Evolutionary conservation across 2,888 invertebrate species (phyloP).

Genomic region (Aelia acuminata): DNA sequence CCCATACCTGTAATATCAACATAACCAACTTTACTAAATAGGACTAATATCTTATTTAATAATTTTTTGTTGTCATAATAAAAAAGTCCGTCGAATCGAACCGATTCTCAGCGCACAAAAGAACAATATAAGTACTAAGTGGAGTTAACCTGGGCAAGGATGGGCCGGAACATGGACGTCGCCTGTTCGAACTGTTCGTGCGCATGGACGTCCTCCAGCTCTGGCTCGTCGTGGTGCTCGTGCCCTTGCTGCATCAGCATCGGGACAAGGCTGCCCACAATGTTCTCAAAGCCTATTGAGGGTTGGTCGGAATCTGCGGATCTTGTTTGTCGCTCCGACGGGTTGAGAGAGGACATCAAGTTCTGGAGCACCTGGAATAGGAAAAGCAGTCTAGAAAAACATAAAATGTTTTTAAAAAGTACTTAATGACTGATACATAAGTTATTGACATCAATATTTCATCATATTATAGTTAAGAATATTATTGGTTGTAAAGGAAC

Average conservation of each 20-base stretch:
- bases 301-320: not conserved
- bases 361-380: constrained; percentile 47
- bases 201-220: constrained; percentile 75
- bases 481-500: no score
- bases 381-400: not conserved
- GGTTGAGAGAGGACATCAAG: constrained; percentile 54
- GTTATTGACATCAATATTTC: no score
- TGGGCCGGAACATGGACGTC: constrained; percentile 76
- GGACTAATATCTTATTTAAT: not conserved
- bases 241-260: constrained; percentile 65
- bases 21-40: not conserved
- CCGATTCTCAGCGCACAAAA: not conserved
- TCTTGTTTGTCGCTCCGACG: not conserved
- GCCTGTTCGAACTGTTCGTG: constrained; percentile 76
- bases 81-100: not conserved
- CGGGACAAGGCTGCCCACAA: constrained; percentile 55
- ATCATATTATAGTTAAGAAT: no score
- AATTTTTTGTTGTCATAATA: not conserved
- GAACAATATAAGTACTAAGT: not conserved
- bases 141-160: constrained; percentile 71
- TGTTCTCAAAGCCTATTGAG: not conserved
- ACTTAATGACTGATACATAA: no score
- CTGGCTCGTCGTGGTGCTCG: constrained; percentile 68
- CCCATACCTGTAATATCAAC: constrained; percentile 55
- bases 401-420: not conserved